Conservation (phyloP, 2,113 vertebrate species). For the Jaculus jaculus region DNA sequence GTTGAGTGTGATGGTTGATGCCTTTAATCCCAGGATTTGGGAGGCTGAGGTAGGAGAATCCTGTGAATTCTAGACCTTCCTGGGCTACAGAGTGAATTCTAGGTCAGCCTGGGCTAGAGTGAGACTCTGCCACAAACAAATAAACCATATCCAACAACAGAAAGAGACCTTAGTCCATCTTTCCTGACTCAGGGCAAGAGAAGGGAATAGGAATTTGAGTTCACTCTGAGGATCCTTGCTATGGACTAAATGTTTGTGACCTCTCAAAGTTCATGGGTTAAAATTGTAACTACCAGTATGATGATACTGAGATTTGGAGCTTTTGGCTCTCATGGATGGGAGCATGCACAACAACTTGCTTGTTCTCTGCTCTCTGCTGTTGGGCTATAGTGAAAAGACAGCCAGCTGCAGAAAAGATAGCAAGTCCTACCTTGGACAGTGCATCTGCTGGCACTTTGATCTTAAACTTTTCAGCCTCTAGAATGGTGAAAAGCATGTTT, state of each 20-base stretch:
- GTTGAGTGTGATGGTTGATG: no score
- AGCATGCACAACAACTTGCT: background rate
- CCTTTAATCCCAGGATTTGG: no score
- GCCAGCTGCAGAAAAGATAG: background rate
- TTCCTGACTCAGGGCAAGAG: background rate
- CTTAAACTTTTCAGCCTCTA: background rate
- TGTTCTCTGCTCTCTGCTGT: background rate
- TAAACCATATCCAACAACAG: background rate
- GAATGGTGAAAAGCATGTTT: background rate
- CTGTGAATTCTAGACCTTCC: no score
- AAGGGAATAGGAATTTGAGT: background rate
- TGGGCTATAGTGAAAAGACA: background rate
- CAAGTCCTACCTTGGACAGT: background rate
- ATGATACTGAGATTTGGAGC: background rate
- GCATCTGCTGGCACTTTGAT: background rate
- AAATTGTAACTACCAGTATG: background rate
- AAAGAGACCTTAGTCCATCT: background rate
- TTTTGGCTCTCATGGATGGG: background rate
- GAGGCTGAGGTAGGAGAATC: no score
- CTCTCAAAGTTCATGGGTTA: background rate
- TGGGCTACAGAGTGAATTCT: no score
- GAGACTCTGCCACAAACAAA: no score
- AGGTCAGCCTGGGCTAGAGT: no score
- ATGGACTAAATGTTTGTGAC: background rate
- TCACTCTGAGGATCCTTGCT: background rate